Percentiles rank a stretch among this genome's conserved stretches.
These are phyloP conservation scores for Erpobdella octoculata DNA, from an alignment of 2,888 invertebrate genomes.

Conservation along the genomic window DNA sequence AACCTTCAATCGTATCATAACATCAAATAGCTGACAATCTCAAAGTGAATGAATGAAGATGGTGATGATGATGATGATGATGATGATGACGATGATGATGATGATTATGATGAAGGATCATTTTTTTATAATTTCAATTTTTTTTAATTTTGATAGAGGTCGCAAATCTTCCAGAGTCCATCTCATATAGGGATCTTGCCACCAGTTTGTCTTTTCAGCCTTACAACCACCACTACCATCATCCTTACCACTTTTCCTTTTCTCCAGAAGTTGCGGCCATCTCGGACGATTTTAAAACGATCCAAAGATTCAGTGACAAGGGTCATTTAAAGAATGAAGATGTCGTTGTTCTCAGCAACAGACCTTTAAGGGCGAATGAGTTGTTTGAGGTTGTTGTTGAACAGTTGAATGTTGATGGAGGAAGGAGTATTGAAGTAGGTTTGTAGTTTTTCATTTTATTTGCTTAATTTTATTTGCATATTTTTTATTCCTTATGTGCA, in stretches of 20 bases:
- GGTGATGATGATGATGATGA: slow-evolving; percentile 16
- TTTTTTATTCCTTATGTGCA: too few species aligned
- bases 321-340: slow-evolving; percentile 83
- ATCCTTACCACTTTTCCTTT: slow-evolving; percentile 78
- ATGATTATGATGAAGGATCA: slow-evolving; percentile 7
- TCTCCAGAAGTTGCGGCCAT: slow-evolving; percentile 68
- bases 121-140: too few species aligned
- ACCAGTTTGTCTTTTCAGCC: background rate
- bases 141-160: background rate
- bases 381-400: slow-evolving; percentile 84
- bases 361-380: slow-evolving; percentile 78
- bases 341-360: slow-evolving; percentile 81
- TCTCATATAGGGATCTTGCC: background rate
- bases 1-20: too few species aligned
- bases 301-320: slow-evolving; percentile 74
- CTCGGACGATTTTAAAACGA: slow-evolving; percentile 73
- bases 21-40: too few species aligned
- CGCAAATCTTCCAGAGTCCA: background rate
- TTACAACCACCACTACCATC: slow-evolving; percentile 58
- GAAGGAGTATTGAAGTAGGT: slow-evolving; percentile 84
- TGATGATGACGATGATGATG: background rate
- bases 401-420: slow-evolving; percentile 84
- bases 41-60: too few species aligned
- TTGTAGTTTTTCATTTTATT: slow-evolving; percentile 54
- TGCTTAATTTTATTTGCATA: too few species aligned